These are phyloP conservation scores for Elymnias hypermnestra DNA, from an alignment of 1,140 invertebrate species.

Conservation along the genomic window DNA sequence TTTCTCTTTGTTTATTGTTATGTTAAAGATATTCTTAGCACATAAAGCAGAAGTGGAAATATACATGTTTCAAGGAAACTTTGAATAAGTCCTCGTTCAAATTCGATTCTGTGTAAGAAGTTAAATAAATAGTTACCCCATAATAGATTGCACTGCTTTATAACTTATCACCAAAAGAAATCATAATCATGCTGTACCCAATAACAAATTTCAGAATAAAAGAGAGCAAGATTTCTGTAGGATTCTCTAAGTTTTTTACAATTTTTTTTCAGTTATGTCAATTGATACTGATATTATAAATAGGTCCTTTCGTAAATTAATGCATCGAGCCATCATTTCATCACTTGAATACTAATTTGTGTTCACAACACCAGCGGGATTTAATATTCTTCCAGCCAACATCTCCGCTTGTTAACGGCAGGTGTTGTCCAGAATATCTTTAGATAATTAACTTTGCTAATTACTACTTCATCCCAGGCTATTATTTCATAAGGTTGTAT, in stretches of 20 bases:
- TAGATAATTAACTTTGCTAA: constrained; percentile 18
- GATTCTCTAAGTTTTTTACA: constrained; percentile 62
- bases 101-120: too few species aligned
- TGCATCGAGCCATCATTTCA: constrained; percentile 41
- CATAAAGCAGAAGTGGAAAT: too few species aligned
- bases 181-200: too few species aligned
- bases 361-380: constrained; percentile 33
- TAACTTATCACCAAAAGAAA: too few species aligned
- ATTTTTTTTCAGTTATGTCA: constrained; percentile 38
- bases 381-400: constrained; percentile 27
- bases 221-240: too few species aligned
- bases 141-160: too few species aligned
- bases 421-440: constrained; percentile 21
- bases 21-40: too few species aligned
- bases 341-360: constrained; percentile 63
- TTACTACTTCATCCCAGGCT: constrained; percentile 2
- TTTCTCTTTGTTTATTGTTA: too few species aligned
- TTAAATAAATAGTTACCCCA: too few species aligned
- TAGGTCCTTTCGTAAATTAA: constrained; percentile 73
- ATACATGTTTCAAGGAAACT: too few species aligned
- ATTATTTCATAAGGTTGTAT: not conserved
- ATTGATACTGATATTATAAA: too few species aligned
- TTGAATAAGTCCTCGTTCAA: too few species aligned
- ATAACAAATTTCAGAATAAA: constrained; percentile 46
- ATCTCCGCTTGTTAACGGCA: constrained; percentile 20